Evolutionary conservation across 2,888 invertebrate genomes (phyloP).

Genomic region (Drosophila neoperkinsi): DNA sequence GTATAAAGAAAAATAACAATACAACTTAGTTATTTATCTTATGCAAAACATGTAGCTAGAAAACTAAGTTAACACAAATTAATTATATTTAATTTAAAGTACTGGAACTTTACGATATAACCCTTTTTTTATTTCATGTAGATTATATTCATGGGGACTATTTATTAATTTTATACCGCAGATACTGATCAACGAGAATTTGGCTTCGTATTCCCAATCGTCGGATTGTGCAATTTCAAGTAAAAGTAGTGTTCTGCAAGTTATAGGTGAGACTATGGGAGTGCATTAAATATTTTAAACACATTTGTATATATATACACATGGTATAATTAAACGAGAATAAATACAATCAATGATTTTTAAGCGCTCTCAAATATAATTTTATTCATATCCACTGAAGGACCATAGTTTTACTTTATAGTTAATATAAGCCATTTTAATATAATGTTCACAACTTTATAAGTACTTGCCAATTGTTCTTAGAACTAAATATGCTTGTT

Average conservation of each 20-base stretch:
- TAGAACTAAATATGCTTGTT: neutral
- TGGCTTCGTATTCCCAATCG: neutral
- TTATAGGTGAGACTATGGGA: neutral
- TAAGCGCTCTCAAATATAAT: neutral
- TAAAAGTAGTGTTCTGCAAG: neutral
- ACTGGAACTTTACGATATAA: neutral
- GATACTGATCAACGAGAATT: neutral
- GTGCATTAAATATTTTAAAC: neutral
- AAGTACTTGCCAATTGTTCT: neutral
- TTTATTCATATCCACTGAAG: constrained; percentile 20
- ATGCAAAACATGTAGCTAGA: neutral
- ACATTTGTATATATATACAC: neutral
- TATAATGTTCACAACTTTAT: neutral
- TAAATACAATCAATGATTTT: neutral
- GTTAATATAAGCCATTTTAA: neutral
- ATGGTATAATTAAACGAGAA: neutral
- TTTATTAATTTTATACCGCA: neutral
- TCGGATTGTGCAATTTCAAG: neutral
- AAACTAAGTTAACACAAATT: neutral
- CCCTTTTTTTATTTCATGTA: neutral
- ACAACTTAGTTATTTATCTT: no score
- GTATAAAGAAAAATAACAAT: neutral
- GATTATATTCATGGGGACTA: neutral
- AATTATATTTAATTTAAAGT: neutral
- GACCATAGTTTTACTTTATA: neutral